Evolutionary conservation across 1,140 invertebrate species (phyloP), one percentile per base, ranked within the genome.

Genomic region (Ceratitis capitata): DNA sequence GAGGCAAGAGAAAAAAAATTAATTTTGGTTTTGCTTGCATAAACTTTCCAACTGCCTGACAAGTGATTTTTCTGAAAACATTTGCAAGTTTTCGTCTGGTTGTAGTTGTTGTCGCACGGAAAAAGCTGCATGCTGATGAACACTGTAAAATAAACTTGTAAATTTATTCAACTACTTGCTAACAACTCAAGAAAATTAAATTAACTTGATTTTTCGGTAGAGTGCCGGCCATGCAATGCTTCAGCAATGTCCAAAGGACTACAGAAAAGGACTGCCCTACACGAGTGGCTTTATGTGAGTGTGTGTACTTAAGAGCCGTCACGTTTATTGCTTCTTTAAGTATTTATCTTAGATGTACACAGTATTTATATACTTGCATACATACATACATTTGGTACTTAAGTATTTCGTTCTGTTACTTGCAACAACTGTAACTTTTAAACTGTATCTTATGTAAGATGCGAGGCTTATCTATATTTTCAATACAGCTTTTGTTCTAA

Each of bases 121-220:
- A 23, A 16, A 19, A 47, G 78, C 26, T 51, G 45, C 42, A 82
- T 47, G n/a, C 12, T 82, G 42, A 82, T 82, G 78, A 82, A 26
- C n/a, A n/a, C 42, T 78, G 69, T 39, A 23, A 47, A 82, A 82
- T 82, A 82, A 82, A 82, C 78, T 82, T 82, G 78, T 82, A 39
- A 83, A 83, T 83, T 83, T 83, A 83, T 83, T 83, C 82, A 10
- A 45, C 69, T 78, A 39, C 42, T 47, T 45, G 69, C 69, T n/a
- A 45, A 42, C 69, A 78, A 78, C 39, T 78, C n/a, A 45, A 78
- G 39, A 42, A 78, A 45, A 78, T 78, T 45, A 45, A n/a, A 78
- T 78, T 78, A 78, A 23, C 35, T 45, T 78, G 35, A 45, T 47
- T 42, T 78, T 78, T 78, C 12, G 39, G 23, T 45, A 39, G 7